Evolutionary conservation across 2,888 invertebrate species (phyloP).

Genomic region (Ochropleura plecta): DNA sequence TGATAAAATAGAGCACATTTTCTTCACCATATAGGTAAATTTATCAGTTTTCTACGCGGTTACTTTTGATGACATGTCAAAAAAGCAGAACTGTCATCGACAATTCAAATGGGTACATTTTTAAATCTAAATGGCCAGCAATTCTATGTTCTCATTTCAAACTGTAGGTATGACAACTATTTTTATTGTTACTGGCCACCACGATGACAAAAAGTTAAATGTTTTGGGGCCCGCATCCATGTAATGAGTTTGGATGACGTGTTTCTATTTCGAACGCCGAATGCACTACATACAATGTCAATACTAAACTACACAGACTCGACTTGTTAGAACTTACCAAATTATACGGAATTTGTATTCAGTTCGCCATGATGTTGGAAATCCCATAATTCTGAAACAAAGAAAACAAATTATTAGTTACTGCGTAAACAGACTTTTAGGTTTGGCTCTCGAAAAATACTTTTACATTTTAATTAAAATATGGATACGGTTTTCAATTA

Average conservation of each 20-base stretch:
- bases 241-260: slow-evolving; percentile 66
- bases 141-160: slow-evolving; percentile 69
- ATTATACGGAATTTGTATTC: slow-evolving; percentile 11
- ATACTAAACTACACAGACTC: slow-evolving; percentile 15
- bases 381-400: slow-evolving; percentile 68
- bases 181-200: slow-evolving; percentile 68
- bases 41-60: neutral
- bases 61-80: slow-evolving; percentile 51
- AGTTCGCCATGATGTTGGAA: slow-evolving; percentile 1
- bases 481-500: neutral
- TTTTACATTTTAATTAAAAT: neutral
- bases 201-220: slow-evolving; percentile 71
- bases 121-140: slow-evolving; percentile 57
- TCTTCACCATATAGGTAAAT: neutral
- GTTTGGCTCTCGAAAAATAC: neutral
- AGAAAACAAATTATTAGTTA: slow-evolving; percentile 34
- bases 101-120: slow-evolving; percentile 50
- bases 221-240: slow-evolving; percentile 70
- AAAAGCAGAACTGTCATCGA: slow-evolving; percentile 45
- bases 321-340: slow-evolving; percentile 52
- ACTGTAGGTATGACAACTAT: slow-evolving; percentile 63
- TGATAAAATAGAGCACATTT: neutral
- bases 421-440: too few relatives aligned
- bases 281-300: slow-evolving; percentile 26
- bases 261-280: slow-evolving; percentile 52